Evolutionary conservation across 2,888 invertebrate genomes (phyloP), one percentile per base, ranked within the genome.

Genomic region (Dicyrtoma fusca): DNA sequence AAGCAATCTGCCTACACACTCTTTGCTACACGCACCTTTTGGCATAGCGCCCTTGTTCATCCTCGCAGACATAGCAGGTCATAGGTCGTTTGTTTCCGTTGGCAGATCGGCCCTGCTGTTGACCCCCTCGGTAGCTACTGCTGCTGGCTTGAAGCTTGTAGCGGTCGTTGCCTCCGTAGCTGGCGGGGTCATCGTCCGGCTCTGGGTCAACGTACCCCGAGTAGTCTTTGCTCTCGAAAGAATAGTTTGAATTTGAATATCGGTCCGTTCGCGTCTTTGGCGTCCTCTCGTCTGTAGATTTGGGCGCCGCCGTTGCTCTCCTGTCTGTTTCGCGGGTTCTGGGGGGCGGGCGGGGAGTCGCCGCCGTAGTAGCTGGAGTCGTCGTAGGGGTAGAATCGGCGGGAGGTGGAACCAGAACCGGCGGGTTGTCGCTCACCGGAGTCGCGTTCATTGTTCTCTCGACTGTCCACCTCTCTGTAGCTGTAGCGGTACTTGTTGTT

Each of bases 41-140:
- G 47, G 74, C 74, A 64, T 74, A 74, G 11, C 72, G 68, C 49
- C 80, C 80, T 49, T 77, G 53, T 53, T 80, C 79, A 69, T 80
- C 80, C 78, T 89, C 88, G 81, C 93, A 94, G 1, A 91, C 86
- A 76, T 87, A 81, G 66, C 82, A 82, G 6, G 81, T 82, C 82
- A 82, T 81, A 4, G 80, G 80, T 19, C 75, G 75, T 44, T 72
- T 78, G 14, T 69, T 55, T 42, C 57, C 55, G 3, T 8, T 11
- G 79, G 74, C 34, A 8, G 34, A 34, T 34, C 8, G 3, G 17
- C 59, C 69, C 21, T 74, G 68, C 42, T 61, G 59, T n/a, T 62
- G 14, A 23, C 78, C 76, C 19, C 64, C 66, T 17, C 74, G 49
- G 19, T 70, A 69, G 13, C 74, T 65, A n/a, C 76, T 44, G 17